Evolutionary conservation across 2,113 vertebrate genomes (phyloP).

Genomic region (Pelecanoides urinatrix): DNA sequence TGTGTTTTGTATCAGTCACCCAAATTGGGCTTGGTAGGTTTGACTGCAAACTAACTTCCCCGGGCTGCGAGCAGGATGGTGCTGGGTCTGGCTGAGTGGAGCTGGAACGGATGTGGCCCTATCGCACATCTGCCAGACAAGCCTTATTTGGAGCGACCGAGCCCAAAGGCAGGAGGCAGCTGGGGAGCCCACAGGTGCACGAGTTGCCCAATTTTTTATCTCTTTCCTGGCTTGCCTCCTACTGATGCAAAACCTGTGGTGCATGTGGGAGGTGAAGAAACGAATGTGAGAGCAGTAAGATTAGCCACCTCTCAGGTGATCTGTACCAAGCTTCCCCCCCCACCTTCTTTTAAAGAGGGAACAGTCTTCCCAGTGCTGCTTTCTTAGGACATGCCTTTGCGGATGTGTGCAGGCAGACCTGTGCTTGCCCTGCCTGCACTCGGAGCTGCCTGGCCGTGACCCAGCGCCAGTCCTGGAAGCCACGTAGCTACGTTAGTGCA

Average conservation of each 20-base stretch:
- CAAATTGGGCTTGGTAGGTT: not conserved
- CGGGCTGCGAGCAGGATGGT: not conserved
- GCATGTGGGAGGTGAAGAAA: slow-evolving; percentile 60
- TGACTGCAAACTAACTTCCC: not conserved
- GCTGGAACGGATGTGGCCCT: not conserved
- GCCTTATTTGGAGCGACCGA: slow-evolving; percentile 50
- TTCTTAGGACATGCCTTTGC: not conserved
- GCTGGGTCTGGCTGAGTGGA: not conserved
- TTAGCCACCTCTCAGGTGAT: slow-evolving; percentile 51
- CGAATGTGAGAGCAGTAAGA: slow-evolving; percentile 38
- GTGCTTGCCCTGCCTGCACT: not conserved
- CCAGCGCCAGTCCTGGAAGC: not conserved
- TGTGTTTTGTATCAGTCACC: not conserved
- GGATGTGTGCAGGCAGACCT: slow-evolving; percentile 13
- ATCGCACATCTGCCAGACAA: slow-evolving; percentile 17
- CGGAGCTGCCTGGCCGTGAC: not conserved
- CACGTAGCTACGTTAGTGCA: fast-evolving
- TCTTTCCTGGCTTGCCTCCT: not conserved
- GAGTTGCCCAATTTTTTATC: slow-evolving; percentile 34
- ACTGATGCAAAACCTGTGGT: slow-evolving; percentile 62
- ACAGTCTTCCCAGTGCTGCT: not conserved
- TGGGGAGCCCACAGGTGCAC: not conserved
- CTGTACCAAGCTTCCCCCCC: not conserved
- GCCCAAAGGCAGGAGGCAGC: not conserved
- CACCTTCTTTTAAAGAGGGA: not conserved